Evolutionary conservation across 2,888 invertebrate species (phyloP).

Genomic region (Lithosia quadra): DNA sequence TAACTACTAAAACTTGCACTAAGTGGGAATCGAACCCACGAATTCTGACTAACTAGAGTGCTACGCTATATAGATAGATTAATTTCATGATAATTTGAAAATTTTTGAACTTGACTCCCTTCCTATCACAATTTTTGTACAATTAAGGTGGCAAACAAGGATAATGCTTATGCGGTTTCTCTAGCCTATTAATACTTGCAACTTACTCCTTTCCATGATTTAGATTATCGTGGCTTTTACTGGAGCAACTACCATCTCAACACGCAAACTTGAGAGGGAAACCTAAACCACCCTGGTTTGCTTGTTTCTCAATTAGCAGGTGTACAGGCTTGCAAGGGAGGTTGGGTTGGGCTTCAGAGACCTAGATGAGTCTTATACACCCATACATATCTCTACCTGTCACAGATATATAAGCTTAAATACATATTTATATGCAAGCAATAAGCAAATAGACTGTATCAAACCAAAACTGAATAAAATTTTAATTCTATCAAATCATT

Average conservation of each 20-base stretch:
- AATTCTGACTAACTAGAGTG: too few relatives aligned
- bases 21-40: too few relatives aligned
- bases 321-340: background rate
- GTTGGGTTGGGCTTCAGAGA: background rate
- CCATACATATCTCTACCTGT: background rate
- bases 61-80: too few relatives aligned
- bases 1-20: too few relatives aligned
- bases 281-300: too few relatives aligned
- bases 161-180: too few relatives aligned
- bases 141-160: too few relatives aligned
- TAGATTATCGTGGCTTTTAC: background rate
- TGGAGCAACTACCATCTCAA: background rate
- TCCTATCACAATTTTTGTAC: too few relatives aligned
- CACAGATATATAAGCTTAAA: background rate
- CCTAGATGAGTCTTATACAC: background rate
- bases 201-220: too few relatives aligned
- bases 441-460: background rate
- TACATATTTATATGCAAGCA: background rate
- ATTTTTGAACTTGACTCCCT: too few relatives aligned
- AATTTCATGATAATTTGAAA: too few relatives aligned
- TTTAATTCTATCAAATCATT: background rate
- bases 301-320: background rate
- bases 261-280: background rate
- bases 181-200: too few relatives aligned
- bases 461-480: background rate